These are phyloP conservation scores for Zele albiditarsus DNA, from an alignment of 2,888 invertebrate genomes.

Conservation along the genomic window DNA sequence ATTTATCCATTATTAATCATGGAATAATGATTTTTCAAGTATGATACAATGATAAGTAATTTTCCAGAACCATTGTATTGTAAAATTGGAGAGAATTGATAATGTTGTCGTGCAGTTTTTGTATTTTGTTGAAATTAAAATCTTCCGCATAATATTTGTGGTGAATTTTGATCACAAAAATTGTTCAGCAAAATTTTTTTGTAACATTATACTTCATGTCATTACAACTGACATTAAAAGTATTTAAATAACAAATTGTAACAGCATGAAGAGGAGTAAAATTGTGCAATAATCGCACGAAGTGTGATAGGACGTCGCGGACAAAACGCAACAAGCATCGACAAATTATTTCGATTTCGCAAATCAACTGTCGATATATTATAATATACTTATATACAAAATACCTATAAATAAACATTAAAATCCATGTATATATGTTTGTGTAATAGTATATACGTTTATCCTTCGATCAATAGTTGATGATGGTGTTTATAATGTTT, in stretches of 20 bases:
- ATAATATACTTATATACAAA: not conserved
- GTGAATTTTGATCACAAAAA: no score
- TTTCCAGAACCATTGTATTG: no score
- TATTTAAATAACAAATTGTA: not conserved
- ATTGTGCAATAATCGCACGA: slow-evolving; percentile 2
- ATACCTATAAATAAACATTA: not conserved
- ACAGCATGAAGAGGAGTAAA: not conserved
- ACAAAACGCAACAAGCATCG: slow-evolving; percentile 37
- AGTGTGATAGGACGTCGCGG: not conserved
- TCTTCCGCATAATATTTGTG: no score
- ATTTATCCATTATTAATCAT: no score
- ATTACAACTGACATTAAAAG: not conserved
- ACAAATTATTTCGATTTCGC: slow-evolving; percentile 38
- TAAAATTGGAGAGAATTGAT: no score
- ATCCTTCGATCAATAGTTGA: not conserved
- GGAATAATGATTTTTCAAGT: no score
- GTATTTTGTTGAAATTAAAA: no score
- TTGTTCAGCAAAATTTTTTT: no score
- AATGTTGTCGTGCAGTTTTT: no score
- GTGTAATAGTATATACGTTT: not conserved
- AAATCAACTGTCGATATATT: slow-evolving; percentile 22
- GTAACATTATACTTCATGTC: no score
- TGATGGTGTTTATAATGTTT: slow-evolving; percentile 9
- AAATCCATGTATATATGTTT: not conserved
- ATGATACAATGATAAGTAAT: no score